These are phyloP conservation scores for Aspidiotus rigidus DNA, from an alignment of 2,888 invertebrate species.

Conservation along the genomic window DNA sequence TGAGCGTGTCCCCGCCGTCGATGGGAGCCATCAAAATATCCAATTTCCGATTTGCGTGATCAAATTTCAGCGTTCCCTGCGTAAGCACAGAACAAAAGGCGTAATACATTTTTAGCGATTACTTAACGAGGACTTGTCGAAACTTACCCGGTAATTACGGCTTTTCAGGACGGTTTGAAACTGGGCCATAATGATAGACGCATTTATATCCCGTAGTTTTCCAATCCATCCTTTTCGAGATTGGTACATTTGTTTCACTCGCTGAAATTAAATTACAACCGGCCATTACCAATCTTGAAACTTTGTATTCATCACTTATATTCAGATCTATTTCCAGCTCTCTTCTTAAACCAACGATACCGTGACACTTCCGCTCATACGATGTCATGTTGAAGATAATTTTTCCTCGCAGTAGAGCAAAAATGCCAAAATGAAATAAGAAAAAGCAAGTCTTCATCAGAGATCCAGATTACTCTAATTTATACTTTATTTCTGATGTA, in stretches of 20 bases:
- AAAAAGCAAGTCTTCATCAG: not conserved
- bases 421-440: not conserved
- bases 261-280: not conserved
- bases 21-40: slow-evolving; percentile 31
- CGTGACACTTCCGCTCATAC: too few species aligned
- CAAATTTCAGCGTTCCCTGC: slow-evolving; percentile 22
- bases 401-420: not conserved
- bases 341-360: too few species aligned
- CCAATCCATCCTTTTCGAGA: slow-evolving; percentile 6
- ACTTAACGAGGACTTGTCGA: not conserved
- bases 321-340: too few species aligned
- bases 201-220: not conserved
- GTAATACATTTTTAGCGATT: not conserved
- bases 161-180: slow-evolving; percentile 11
- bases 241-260: not conserved
- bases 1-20: slow-evolving; percentile 10
- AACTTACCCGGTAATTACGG: slow-evolving; percentile 17
- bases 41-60: slow-evolving; percentile 5
- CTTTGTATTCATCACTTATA: too few species aligned
- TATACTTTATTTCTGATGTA: too few species aligned
- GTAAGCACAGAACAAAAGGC: not conserved
- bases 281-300: too few species aligned
- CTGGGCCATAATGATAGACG: slow-evolving; percentile 3
- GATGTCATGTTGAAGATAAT: too few species aligned
- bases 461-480: not conserved